Evolutionary conservation across 2,797 vertebrate genomes (phyloP).

Genomic region (Phataginus tetradactyla): DNA sequence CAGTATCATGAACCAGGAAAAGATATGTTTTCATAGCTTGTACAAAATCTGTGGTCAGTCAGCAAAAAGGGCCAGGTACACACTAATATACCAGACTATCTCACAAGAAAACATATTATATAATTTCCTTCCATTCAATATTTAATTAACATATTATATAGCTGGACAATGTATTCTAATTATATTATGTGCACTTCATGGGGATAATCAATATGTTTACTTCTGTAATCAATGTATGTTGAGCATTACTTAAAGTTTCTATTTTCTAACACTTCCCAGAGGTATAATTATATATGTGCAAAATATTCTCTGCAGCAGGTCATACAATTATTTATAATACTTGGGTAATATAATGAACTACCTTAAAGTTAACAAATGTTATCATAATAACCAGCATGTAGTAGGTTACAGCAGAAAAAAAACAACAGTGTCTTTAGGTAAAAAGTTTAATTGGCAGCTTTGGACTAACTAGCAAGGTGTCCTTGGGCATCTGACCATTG

Average conservation of each 20-base stretch:
- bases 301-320: background rate
- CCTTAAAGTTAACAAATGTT: background rate
- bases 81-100: background rate
- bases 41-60: background rate
- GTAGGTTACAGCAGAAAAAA: background rate
- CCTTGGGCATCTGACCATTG: background rate
- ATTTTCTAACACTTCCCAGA: background rate
- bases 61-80: background rate
- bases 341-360: background rate
- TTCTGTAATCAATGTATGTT: slow-evolving; percentile 9
- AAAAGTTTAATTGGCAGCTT: background rate
- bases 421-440: background rate
- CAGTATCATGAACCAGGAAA: background rate
- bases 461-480: background rate
- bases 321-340: background rate
- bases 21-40: background rate
- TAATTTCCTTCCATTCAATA: background rate
- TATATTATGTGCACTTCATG: background rate
- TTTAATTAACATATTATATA: background rate
- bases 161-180: background rate
- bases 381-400: background rate
- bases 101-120: slow-evolving; percentile 12
- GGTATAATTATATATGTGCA: background rate
- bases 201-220: slow-evolving; percentile 20
- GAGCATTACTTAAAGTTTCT: slow-evolving; percentile 14